phyloP scores from a whole-genome alignment of 2,113 vertebrate species.

The Paramisgurnus dabryanus region DNA sequence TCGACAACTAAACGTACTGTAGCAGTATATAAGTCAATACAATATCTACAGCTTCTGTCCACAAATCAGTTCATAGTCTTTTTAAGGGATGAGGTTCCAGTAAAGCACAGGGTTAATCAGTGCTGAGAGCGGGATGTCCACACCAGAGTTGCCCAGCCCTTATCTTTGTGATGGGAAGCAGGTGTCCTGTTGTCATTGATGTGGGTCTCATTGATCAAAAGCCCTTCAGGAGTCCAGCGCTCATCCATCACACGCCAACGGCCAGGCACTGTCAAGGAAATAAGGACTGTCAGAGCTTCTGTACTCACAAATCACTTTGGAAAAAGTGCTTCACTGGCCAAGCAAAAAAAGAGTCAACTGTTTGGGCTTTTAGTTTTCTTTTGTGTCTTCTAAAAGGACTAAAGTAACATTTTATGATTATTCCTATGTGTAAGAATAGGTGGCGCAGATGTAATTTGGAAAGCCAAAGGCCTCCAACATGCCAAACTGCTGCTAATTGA shows the following conservation, averaged over 20 bases:
- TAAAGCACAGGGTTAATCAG: slow-evolving; percentile 34
- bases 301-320: slow-evolving; percentile 38
- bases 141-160: slow-evolving; percentile 28
- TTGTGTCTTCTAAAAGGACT: not conserved
- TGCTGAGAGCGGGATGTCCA: slow-evolving; percentile 49
- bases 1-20: not conserved
- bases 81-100: slow-evolving; percentile 3
- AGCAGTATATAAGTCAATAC: not conserved
- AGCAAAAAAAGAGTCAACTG: slow-evolving; percentile 33
- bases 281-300: slow-evolving; percentile 42
- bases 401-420: not conserved
- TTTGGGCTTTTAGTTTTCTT: slow-evolving; percentile 25
- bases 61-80: slow-evolving; percentile 4
- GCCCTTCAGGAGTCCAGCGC: slow-evolving; percentile 43
- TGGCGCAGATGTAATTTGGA: not conserved
- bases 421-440: not conserved
- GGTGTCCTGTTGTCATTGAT: slow-evolving; percentile 59
- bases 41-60: not conserved
- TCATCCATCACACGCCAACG: slow-evolving; percentile 41
- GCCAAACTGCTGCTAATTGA: slow-evolving; percentile 17
- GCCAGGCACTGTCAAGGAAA: slow-evolving; percentile 47
- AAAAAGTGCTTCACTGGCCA: slow-evolving; percentile 21
- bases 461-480: slow-evolving; percentile 12
- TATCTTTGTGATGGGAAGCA: slow-evolving; percentile 57
- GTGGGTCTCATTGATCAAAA: slow-evolving; percentile 58